A percentile compares a stretch with the other conserved stretches of the same genome.
These are phyloP conservation scores for Drosophila nikananu DNA, from an alignment of 1,140 invertebrate genomes.

Conservation along the genomic window DNA sequence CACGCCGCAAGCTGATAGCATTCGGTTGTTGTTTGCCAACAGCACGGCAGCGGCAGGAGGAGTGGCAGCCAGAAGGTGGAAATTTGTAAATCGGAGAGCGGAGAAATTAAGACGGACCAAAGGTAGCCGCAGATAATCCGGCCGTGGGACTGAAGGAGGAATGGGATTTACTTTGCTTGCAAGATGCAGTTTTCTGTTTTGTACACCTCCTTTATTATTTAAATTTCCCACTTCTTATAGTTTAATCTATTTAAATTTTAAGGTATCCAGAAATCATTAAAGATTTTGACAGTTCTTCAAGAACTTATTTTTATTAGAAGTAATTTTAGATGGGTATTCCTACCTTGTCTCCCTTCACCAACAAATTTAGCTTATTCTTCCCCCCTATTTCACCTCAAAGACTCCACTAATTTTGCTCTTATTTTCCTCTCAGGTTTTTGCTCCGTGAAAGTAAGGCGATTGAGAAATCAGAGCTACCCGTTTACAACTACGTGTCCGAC, in stretches of 20 bases:
- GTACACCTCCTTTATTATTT: fast-evolving
- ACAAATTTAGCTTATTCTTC: not conserved
- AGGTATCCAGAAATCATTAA: no score
- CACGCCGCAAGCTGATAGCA: conserved; percentile 44
- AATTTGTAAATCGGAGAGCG: conserved; percentile 32
- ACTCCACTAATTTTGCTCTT: no score
- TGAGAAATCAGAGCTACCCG: conserved; percentile 82
- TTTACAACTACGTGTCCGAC: conserved; percentile 86
- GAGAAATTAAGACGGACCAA: conserved; percentile 36
- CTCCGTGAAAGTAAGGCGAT: conserved; percentile 46
- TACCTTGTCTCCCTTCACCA: not conserved
- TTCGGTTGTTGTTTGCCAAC: conserved; percentile 25
- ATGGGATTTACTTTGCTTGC: not conserved
- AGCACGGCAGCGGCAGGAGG: not conserved
- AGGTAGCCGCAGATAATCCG: conserved; percentile 14
- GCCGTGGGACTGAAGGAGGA: not conserved
- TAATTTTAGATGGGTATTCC: no score
- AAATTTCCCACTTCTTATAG: not conserved
- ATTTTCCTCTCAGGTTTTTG: conserved; percentile 41
- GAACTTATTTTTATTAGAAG: no score
- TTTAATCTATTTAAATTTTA: not conserved
- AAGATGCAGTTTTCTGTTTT: not conserved
- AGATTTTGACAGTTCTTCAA: no score
- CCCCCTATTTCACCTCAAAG: not conserved
- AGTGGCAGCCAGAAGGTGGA: conserved; percentile 5